Evolutionary conservation across 1,140 invertebrate species (phyloP).

Genomic region (Leptinotarsa undecemlineata): DNA sequence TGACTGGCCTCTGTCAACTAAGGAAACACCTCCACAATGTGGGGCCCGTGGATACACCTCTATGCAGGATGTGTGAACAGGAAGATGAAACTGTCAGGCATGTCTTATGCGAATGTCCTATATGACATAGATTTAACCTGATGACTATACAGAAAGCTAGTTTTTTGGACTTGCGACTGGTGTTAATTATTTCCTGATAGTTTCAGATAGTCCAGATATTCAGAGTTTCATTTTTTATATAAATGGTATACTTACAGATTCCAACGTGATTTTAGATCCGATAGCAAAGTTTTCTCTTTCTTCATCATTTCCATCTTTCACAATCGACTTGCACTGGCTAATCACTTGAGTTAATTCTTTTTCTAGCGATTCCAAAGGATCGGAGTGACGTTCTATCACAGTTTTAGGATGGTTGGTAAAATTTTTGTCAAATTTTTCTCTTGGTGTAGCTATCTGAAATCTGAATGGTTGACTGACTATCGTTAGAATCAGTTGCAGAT

Average conservation of each 20-base stretch:
- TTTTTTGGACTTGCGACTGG: too few species aligned
- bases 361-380: constrained; percentile 5
- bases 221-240: too few species aligned
- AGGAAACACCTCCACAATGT: too few species aligned
- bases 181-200: too few species aligned
- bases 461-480: constrained; percentile 5
- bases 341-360: background rate
- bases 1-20: too few species aligned
- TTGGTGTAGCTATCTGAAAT: background rate
- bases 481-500: background rate
- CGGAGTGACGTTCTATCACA: background rate
- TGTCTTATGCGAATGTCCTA: too few species aligned
- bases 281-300: background rate
- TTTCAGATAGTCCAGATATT: too few species aligned
- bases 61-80: too few species aligned
- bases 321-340: background rate
- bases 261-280: background rate
- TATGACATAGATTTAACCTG: too few species aligned
- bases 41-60: too few species aligned
- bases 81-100: too few species aligned
- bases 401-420: background rate
- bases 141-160: too few species aligned
- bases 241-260: background rate
- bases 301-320: background rate
- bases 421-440: background rate